Conservation (phyloP, 2,888 invertebrate genomes). For the Dynastes hyllus region DNA sequence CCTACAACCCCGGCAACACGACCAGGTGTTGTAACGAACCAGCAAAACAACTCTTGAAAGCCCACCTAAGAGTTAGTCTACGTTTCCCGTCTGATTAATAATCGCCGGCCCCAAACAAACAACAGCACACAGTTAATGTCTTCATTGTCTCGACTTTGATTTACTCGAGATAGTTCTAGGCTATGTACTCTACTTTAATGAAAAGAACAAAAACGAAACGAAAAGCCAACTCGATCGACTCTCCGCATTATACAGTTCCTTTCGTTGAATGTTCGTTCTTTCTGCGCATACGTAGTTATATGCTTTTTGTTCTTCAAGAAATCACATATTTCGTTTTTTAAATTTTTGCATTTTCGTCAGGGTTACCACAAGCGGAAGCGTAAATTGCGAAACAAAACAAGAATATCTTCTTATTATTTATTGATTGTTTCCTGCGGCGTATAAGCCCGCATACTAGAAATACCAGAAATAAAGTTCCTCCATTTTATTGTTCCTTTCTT, state of each 20-base stretch:
- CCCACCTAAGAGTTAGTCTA: conserved; percentile 49
- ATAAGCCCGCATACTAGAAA: background rate
- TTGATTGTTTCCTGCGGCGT: conserved; percentile 7
- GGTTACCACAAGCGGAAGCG: background rate
- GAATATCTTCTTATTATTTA: conserved; percentile 6
- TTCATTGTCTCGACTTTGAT: conserved; percentile 51
- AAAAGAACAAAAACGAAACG: conserved; percentile 19
- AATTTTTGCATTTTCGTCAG: background rate
- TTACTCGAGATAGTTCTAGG: conserved; percentile 51
- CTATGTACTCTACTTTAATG: conserved; percentile 42
- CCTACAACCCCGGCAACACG: conserved; percentile 44
- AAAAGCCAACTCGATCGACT: conserved; percentile 9
- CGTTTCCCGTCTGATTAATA: conserved; percentile 49
- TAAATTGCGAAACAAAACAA: conserved; percentile 17
- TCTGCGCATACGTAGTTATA: background rate
- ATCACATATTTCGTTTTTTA: background rate
- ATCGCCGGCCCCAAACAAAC: conserved; percentile 50
- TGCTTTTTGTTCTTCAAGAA: background rate
- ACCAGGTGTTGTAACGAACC: conserved; percentile 48
- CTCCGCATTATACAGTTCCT: background rate
- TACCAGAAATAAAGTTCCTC: background rate
- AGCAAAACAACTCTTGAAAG: conserved; percentile 47
- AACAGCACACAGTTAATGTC: conserved; percentile 51
- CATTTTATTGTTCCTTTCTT: no score
- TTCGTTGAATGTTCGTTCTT: background rate